Evolutionary conservation across 2,797 vertebrate species (phyloP).

Genomic region (Ibycter americanus): DNA sequence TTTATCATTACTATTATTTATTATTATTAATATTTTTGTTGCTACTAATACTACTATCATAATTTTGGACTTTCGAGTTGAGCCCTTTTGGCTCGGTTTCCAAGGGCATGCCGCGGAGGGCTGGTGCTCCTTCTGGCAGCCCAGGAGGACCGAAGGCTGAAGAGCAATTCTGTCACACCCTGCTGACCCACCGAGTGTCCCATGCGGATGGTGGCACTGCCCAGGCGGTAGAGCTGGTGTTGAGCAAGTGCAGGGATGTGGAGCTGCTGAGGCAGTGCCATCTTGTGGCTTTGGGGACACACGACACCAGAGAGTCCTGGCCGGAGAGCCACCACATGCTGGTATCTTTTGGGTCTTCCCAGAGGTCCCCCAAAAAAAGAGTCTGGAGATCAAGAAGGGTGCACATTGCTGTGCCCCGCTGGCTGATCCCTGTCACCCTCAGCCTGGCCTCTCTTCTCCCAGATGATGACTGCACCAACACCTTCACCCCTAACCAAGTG

Average conservation of each 20-base stretch:
- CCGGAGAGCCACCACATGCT: rapidly evolving
- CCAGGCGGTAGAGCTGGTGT: background rate
- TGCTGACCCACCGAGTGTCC: rapidly evolving
- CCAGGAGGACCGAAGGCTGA: background rate
- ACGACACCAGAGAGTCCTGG: background rate
- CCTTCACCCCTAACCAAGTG: slow-evolving; percentile 96
- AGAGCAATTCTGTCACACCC: rapidly evolving
- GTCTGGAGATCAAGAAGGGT: background rate
- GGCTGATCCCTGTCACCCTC: background rate
- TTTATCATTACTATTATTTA: background rate
- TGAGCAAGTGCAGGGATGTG: background rate
- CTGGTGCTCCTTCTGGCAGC: background rate
- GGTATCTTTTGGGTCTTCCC: background rate
- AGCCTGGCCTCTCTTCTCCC: background rate
- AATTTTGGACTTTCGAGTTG: background rate
- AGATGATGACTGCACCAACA: slow-evolving; percentile 96
- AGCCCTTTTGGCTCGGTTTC: background rate
- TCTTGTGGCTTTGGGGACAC: slow-evolving; percentile 65
- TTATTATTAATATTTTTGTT: background rate
- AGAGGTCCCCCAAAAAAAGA: background rate
- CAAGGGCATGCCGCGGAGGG: background rate
- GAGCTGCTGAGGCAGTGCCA: slow-evolving; percentile 71
- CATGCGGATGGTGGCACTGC: background rate
- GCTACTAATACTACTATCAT: background rate
- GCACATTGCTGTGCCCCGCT: rapidly evolving